Base-by-base conservation (phyloP, 2,113 vertebrate species). In the Melanerpes formicivorus region DNA sequence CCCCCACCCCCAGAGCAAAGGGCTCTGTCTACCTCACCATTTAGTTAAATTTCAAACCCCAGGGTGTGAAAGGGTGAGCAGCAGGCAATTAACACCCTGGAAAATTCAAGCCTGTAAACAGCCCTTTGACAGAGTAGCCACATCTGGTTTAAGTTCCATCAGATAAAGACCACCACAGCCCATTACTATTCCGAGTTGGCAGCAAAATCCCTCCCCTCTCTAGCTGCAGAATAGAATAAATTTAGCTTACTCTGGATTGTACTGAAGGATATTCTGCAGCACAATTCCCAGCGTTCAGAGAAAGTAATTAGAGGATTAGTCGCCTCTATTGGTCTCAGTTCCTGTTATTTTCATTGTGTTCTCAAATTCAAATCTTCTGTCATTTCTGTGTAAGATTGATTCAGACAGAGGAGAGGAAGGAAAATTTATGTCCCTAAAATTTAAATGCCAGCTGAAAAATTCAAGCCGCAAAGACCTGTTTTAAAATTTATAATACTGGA, bases 231-330 rank as follows among this genome's bases (percentile, higher is more conserved):
- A 96, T 32, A 60, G 82, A 95, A 95, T 95, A 93, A 88, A 94
- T 94, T 85, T 77, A 80, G 85, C 83, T 88, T 83, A 37, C 76
- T 80, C 62, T 55, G 88, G 79, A 85, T 94, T 74, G 82, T 74
- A 87, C 64, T 25, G 67, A 63, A 60, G 90, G 76, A 95, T 90
- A 94, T 83, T 95, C 82, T 29, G 85, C 94, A 94, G 92, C 82
- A 71, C 94, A 95, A 94, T 91, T 91, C 93, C 90, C 90, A 93
- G 58, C 58, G 88, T 94, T 95, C 93, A 88, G 65, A 94, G 88
- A 94, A 95, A 93, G 91, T 85, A 94, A 96, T 95, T 90, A 95
- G 94, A 91, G 92, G 92, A 95, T 96, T 90, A 96, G 93, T 65
- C 6, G 27, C 88, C 83, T 83, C 91, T 67, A 71, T 23, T 58